Evolutionary conservation across 2,113 vertebrate genomes (phyloP).

Genomic region (Petromus typicus): DNA sequence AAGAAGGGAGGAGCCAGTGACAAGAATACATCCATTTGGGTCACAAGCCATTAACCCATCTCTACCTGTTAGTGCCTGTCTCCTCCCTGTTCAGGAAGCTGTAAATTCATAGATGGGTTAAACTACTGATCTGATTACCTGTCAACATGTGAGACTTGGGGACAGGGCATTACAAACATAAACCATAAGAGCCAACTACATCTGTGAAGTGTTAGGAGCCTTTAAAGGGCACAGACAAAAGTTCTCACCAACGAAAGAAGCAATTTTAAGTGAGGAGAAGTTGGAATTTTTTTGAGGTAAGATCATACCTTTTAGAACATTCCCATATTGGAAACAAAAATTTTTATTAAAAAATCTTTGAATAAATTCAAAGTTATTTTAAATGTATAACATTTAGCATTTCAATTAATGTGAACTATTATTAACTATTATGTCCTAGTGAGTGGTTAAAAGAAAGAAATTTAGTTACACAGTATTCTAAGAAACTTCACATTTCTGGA

Average conservation of each 20-base stretch:
- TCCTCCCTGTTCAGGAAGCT: not conserved
- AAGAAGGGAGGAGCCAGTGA: not conserved
- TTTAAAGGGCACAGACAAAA: not conserved
- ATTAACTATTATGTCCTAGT: slow-evolving; percentile 24
- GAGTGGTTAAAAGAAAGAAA: slow-evolving; percentile 21
- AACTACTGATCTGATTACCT: not conserved
- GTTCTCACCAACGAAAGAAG: not conserved
- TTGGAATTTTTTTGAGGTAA: not conserved
- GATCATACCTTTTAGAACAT: slow-evolving; percentile 40
- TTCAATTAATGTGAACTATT: not conserved
- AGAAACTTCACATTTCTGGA: slow-evolving; percentile 16
- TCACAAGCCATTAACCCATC: not conserved
- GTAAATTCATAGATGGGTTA: not conserved
- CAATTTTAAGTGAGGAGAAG: not conserved
- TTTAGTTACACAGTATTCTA: not conserved
- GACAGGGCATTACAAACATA: not conserved
- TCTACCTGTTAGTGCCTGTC: not conserved
- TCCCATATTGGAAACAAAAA: not conserved
- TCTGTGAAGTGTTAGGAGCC: not conserved
- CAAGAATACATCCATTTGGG: not conserved
- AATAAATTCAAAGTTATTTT: slow-evolving; percentile 42
- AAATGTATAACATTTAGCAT: slow-evolving; percentile 4
- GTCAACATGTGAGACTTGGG: not conserved
- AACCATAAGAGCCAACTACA: not conserved
- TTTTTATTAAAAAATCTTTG: not conserved